A percentile compares a stretch with the other conserved stretches of the same genome.
These are phyloP conservation scores for Brachyrhaphis roseni DNA, from an alignment of 2,797 vertebrate genomes.

Conservation along the genomic window DNA sequence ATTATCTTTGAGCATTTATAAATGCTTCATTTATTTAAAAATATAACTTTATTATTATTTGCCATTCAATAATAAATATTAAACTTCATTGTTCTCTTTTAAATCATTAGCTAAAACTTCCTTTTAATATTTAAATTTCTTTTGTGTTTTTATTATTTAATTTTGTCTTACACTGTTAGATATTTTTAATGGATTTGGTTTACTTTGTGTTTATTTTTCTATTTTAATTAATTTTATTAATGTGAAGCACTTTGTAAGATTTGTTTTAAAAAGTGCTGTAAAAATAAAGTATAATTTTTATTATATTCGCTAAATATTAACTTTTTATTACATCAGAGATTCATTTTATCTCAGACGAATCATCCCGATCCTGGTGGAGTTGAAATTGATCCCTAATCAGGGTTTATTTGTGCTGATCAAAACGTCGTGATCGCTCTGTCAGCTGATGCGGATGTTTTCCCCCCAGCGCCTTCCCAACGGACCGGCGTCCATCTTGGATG, in stretches of 20 bases:
- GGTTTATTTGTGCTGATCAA: background rate
- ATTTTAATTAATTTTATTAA: too few relatives aligned
- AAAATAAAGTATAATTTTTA: background rate
- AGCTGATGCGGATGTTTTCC: background rate
- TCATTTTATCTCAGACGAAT: background rate
- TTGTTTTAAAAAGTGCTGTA: background rate
- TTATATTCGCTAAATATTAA: background rate
- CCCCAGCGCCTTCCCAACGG: slow-evolving; percentile 80
- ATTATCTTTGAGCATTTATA: too few relatives aligned
- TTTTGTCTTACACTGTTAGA: too few relatives aligned
- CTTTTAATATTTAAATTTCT: too few relatives aligned
- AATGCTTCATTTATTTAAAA: background rate
- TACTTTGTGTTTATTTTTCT: too few relatives aligned
- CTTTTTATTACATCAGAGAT: background rate
- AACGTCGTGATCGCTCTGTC: background rate
- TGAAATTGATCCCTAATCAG: background rate
- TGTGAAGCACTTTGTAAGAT: too few relatives aligned
- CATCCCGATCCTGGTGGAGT: background rate
- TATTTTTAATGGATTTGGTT: too few relatives aligned
- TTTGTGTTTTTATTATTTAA: too few relatives aligned
- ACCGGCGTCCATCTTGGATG: slow-evolving; percentile 81
- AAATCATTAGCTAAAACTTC: too few relatives aligned
- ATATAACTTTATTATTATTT: background rate
- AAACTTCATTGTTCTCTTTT: too few relatives aligned
- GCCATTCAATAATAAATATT: background rate